A percentile compares a stretch with the other conserved stretches of the same genome.
phyloP scores from a whole-genome alignment of 2,797 vertebrate genomes.

The Pantherophis vulpinus region DNA sequence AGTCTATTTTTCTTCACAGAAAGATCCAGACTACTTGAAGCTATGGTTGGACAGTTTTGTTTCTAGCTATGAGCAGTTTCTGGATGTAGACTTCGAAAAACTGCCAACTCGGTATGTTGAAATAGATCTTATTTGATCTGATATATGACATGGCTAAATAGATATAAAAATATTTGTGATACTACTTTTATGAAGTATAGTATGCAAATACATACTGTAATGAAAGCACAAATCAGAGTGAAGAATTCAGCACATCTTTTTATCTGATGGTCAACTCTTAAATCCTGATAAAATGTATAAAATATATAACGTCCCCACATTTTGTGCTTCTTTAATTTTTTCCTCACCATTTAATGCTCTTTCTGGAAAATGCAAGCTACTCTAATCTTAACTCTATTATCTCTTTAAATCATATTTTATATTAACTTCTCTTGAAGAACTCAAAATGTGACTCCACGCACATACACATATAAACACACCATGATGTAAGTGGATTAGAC shows the following conservation, averaged over 20 bases:
- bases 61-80: constrained; percentile 90
- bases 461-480: not conserved
- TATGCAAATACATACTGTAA: not conserved
- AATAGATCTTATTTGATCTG: constrained; percentile 30
- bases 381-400: not conserved
- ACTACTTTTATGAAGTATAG: not conserved
- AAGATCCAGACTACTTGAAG: constrained; percentile 95
- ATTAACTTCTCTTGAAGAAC: not conserved
- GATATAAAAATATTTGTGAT: not conserved
- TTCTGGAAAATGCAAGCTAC: not conserved
- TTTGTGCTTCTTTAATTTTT: not conserved
- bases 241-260: not conserved
- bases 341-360: not conserved
- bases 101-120: constrained; percentile 86
- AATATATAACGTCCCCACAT: not conserved
- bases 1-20: constrained; percentile 73
- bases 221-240: not conserved
- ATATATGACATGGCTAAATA: constrained; percentile 24
- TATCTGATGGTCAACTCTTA: not conserved
- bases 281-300: not conserved
- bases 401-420: not conserved
- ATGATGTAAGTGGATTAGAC: not conserved
- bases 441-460: not conserved
- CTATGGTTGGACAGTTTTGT: constrained; percentile 97
- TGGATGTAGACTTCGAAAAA: constrained; percentile 97